These are phyloP conservation scores for Dasypolia templi DNA, from an alignment of 2,888 invertebrate genomes.

Conservation along the genomic window DNA sequence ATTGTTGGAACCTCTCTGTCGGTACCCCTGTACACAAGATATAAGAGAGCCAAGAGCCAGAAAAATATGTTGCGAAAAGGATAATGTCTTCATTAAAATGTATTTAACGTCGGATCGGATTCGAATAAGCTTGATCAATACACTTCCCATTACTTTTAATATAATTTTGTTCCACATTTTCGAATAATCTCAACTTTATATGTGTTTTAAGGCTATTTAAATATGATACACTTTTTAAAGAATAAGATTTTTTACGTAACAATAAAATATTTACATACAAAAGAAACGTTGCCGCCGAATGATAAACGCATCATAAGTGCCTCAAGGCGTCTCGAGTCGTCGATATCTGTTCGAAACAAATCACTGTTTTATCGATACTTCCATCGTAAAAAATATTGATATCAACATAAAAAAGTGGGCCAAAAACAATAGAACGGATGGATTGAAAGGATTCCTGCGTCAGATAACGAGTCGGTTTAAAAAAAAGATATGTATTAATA, in stretches of 20 bases:
- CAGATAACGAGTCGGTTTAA: slow-evolving; percentile 84
- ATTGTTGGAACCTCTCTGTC: slow-evolving; percentile 78
- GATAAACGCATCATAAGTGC: slow-evolving; percentile 86
- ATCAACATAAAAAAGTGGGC: slow-evolving; percentile 88
- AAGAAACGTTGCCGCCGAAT: slow-evolving; percentile 86
- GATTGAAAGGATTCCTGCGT: slow-evolving; percentile 88
- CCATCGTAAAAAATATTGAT: slow-evolving; percentile 90
- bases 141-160: slow-evolving; percentile 74
- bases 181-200: slow-evolving; percentile 44
- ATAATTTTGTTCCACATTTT: slow-evolving; percentile 50
- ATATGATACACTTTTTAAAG: slow-evolving; percentile 59
- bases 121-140: slow-evolving; percentile 78
- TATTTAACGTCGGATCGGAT: slow-evolving; percentile 79
- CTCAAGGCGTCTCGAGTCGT: slow-evolving; percentile 81
- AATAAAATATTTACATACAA: slow-evolving; percentile 88
- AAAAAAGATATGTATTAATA: slow-evolving; percentile 88
- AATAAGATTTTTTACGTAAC: slow-evolving; percentile 76
- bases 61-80: slow-evolving; percentile 72
- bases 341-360: slow-evolving; percentile 88
- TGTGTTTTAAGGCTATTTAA: slow-evolving; percentile 63
- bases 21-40: slow-evolving; percentile 69
- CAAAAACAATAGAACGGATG: slow-evolving; percentile 90
- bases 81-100: slow-evolving; percentile 77
- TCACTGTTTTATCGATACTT: slow-evolving; percentile 88
- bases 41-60: no score